Conservation (phyloP, 2,888 invertebrate genomes). For the Cataglyphis livida region DNA sequence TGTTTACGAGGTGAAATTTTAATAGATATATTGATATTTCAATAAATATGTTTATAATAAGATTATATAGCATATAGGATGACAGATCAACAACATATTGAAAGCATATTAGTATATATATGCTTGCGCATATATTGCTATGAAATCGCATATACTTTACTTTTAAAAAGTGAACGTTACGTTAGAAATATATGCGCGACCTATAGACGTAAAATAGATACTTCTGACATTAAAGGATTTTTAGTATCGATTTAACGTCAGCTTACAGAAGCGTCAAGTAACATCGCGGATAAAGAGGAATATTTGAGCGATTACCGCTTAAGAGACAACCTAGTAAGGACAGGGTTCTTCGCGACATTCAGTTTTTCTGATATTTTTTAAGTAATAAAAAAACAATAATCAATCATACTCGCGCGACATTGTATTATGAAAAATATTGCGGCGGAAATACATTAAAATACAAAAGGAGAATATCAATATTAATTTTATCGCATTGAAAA, state of each 20-base stretch:
- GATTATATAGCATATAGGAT: neutral
- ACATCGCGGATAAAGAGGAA: neutral
- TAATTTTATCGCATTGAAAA: neutral
- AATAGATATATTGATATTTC: neutral
- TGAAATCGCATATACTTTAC: neutral
- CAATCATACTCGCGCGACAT: neutral
- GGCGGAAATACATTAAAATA: neutral
- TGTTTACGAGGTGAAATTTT: neutral
- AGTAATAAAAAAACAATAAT: neutral
- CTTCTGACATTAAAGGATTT: neutral
- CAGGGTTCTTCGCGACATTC: neutral
- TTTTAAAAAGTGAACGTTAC: neutral
- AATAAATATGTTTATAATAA: neutral
- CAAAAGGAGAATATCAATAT: neutral
- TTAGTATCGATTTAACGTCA: slow-evolving; percentile 36
- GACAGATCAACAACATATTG: neutral
- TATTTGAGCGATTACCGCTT: slow-evolving; percentile 5
- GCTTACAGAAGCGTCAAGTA: neutral
- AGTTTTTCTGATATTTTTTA: neutral
- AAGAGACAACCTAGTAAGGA: neutral
- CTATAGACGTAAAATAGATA: slow-evolving; percentile 8
- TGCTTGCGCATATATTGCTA: neutral
- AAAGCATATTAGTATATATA: neutral
- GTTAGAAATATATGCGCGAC: neutral
- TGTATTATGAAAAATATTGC: neutral